Evolutionary conservation across 35 echinoderm and acorn worm genomes (phyloP), one percentile per base, ranked within the genome.

Genomic region (Heliocidaris erythrogramma): DNA sequence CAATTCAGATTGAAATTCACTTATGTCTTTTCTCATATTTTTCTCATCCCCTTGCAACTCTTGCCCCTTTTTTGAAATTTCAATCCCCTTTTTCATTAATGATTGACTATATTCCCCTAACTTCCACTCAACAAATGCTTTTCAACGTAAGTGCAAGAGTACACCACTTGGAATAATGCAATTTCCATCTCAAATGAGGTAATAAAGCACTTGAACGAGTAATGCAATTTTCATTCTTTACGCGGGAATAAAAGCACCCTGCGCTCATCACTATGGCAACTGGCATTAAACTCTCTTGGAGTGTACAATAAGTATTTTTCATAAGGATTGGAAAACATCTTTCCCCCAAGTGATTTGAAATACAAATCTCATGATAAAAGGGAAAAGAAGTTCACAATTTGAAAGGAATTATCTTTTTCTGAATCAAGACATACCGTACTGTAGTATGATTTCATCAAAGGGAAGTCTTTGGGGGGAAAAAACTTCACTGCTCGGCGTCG

Each of bases 141-240:
- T 78, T 21, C 18, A 78, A 27, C 21, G 27, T n/a, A 78, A 78
- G 65, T 5, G 65, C 65, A 78, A 8, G 65, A 78, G 65, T 27
- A 78, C 5, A 78, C 8, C 65, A 78, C 4, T 18, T 78, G 65
- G 27, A 78, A 78, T 78, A 78, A 78, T 78, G 65, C 65, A 78
- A 78, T 78, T 78, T 78, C 5, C 24, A 78, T 27, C 65, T 78
- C 18, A 78, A 78, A 78, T 21, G 65, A 56, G 52, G 52, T 56
- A 56, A 56, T 56, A 56, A 56, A 10, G 65, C 27, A n/a, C 27
- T 78, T n/a, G 65, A 78, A 24, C 65, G 27, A 7, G 65, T 78
- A n/a, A 78, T 78, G 65, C 65, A n/a, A 78, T 78, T 78, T 78
- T 78, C 65, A 78, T 78, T n/a, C 65, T n/a, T 78, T 78, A n/a